These are phyloP conservation scores for Columbina picui DNA, from an alignment of 2,113 vertebrate genomes.

Conservation along the genomic window DNA sequence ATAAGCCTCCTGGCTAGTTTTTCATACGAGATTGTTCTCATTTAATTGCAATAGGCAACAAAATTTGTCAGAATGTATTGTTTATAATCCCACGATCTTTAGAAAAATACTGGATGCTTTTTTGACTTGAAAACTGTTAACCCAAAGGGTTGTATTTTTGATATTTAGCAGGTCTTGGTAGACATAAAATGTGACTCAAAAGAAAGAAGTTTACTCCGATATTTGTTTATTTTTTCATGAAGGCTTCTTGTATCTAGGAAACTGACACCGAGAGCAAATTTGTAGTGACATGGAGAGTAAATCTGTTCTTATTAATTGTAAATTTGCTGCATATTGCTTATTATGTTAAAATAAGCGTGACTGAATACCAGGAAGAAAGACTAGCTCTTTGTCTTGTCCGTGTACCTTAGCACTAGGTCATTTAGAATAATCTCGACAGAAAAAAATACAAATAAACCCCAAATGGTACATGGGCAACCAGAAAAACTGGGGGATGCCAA, in stretches of 20 bases:
- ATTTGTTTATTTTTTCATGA: background rate
- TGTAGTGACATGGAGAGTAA: background rate
- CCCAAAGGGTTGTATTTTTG: background rate
- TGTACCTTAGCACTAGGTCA: background rate
- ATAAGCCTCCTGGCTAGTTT: background rate
- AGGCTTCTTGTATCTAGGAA: background rate
- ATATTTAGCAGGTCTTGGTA: background rate
- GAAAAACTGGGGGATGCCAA: background rate
- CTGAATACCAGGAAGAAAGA: background rate
- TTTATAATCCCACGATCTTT: background rate
- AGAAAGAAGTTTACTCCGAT: background rate
- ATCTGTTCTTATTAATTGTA: background rate
- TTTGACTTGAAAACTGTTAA: background rate
- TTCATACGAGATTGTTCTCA: background rate
- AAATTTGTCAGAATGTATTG: background rate
- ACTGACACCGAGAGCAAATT: background rate
- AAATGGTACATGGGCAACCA: fast-evolving
- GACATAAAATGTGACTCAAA: background rate
- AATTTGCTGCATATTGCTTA: background rate
- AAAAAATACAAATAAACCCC: background rate
- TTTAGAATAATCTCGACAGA: background rate
- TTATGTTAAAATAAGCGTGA: background rate
- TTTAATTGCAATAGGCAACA: background rate
- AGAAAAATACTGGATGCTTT: background rate
- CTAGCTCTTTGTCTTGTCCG: background rate